Conservation (phyloP, 2,113 vertebrate genomes). For the Stigmatopora argus region DNA sequence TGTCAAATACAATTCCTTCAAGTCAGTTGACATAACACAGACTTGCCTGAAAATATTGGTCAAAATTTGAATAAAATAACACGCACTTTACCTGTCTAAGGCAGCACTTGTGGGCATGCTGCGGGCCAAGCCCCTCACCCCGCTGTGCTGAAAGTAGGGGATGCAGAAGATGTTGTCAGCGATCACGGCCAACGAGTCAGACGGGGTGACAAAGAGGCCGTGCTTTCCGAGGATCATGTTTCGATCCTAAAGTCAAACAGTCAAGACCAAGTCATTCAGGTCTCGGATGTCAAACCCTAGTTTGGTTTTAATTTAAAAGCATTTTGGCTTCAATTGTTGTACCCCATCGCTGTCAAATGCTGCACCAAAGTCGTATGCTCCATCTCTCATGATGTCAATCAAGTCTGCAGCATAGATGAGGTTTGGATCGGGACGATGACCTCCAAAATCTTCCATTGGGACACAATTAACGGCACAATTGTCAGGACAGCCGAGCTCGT, state of each 20-base stretch:
- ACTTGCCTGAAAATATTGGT: no score
- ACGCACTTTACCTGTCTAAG: conserved; percentile 78
- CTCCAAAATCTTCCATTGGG: conserved; percentile 90
- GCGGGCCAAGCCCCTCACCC: conserved; percentile 89
- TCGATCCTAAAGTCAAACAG: conserved; percentile 74
- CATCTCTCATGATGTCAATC: conserved; percentile 86
- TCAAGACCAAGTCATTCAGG: neutral
- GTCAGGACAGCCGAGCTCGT: conserved; percentile 88
- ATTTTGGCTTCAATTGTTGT: neutral
- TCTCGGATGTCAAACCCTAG: neutral
- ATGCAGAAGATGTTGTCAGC: conserved; percentile 96
- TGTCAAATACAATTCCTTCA: neutral
- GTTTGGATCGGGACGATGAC: conserved; percentile 88
- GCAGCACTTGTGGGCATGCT: conserved; percentile 97
- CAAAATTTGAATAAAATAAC: no score
- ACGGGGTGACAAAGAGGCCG: conserved; percentile 91
- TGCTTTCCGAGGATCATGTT: conserved; percentile 94
- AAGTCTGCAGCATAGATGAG: conserved; percentile 83
- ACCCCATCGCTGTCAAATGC: conserved; percentile 93
- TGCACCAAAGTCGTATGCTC: conserved; percentile 89
- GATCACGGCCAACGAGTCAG: conserved; percentile 91
- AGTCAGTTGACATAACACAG: no score
- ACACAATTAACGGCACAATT: conserved; percentile 91
- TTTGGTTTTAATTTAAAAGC: neutral
- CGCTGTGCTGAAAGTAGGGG: conserved; percentile 92